phyloP scores from a whole-genome alignment of 2,888 invertebrate species.

The Poecilus cupreus region DNA sequence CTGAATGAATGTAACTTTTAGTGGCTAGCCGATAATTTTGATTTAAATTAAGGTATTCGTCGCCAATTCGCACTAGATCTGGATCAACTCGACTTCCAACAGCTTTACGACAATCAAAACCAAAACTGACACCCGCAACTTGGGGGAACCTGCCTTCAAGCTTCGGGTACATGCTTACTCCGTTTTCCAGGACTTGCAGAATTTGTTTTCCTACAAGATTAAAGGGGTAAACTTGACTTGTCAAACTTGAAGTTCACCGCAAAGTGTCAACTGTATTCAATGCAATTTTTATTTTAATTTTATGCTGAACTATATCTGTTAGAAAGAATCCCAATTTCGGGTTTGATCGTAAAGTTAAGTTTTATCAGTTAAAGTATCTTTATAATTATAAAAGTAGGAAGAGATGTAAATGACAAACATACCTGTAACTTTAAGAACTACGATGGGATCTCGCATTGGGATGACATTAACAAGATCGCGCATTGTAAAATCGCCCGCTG shows the following conservation, averaged over 20 bases:
- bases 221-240: too few relatives aligned
- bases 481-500: constrained; percentile 89
- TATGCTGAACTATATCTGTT: too few relatives aligned
- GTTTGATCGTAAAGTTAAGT: too few relatives aligned
- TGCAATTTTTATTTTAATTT: too few relatives aligned
- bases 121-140: constrained; percentile 86
- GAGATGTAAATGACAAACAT: constrained; percentile 5
- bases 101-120: constrained; percentile 83
- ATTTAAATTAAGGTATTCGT: constrained; percentile 84
- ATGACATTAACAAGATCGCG: constrained; percentile 88
- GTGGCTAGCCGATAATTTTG: constrained; percentile 86
- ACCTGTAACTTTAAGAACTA: constrained; percentile 85
- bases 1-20: constrained; percentile 86
- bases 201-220: constrained; percentile 77
- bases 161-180: constrained; percentile 89
- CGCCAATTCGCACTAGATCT: constrained; percentile 86
- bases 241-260: too few relatives aligned
- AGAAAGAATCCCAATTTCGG: too few relatives aligned
- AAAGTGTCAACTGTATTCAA: too few relatives aligned
- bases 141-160: constrained; percentile 93
- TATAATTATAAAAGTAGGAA: neutral
- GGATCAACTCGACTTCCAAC: constrained; percentile 83
- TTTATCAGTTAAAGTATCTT: too few relatives aligned
- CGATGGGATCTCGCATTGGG: constrained; percentile 89
- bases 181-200: constrained; percentile 86